These are phyloP conservation scores for Gobio occitaniae DNA, from an alignment of 2,797 vertebrate genomes.

Conservation along the genomic window DNA sequence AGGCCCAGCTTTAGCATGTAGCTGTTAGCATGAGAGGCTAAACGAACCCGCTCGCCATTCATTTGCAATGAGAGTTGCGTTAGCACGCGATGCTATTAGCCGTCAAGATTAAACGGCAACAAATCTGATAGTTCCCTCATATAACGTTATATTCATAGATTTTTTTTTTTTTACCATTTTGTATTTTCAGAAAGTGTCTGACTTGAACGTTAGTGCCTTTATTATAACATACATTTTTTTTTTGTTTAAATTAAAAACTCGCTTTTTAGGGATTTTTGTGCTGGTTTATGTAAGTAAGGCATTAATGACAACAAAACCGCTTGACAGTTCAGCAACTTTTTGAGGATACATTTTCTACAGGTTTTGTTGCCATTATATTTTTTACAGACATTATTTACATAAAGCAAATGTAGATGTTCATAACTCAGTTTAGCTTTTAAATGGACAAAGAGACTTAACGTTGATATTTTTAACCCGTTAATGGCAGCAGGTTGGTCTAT, in stretches of 20 bases:
- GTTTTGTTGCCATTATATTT: not conserved
- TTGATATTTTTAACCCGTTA: not conserved
- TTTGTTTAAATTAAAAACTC: not conserved
- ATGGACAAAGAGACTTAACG: not conserved
- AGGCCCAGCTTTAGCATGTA: conserved; percentile 37
- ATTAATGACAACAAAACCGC: not conserved
- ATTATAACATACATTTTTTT: no score
- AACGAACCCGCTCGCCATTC: not conserved
- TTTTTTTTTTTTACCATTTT: not conserved
- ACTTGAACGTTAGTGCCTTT: no score
- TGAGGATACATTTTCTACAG: not conserved
- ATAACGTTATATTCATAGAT: not conserved
- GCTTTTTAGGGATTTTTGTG: not conserved
- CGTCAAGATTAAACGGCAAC: conserved; percentile 32
- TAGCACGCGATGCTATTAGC: conserved; percentile 20
- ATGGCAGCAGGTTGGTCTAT: no score
- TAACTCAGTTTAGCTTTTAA: not conserved
- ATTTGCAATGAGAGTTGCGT: not conserved
- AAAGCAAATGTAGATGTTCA: not conserved
- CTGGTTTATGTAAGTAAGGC: not conserved
- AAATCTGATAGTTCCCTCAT: conserved; percentile 15
- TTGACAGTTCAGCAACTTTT: conserved; percentile 15
- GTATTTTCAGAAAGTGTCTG: not conserved
- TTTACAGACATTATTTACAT: not conserved
- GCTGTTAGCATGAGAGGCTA: not conserved